Conservation (phyloP, 2,888 invertebrate genomes). For the Flexamia atlantica region DNA sequence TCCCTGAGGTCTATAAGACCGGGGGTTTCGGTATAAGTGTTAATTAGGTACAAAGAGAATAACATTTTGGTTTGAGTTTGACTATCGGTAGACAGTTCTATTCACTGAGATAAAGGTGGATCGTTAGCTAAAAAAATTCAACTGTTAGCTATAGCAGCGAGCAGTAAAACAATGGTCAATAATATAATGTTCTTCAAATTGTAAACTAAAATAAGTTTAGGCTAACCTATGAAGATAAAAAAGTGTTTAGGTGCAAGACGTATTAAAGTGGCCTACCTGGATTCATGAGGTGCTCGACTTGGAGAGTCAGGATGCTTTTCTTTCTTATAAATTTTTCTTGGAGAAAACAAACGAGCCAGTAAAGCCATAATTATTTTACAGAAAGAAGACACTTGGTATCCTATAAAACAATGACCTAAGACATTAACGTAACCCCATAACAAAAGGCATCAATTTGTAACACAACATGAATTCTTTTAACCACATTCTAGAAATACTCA, state of each 20-base stretch:
- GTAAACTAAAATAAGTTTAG: too few relatives aligned
- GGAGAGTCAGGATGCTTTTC: constrained; percentile 25
- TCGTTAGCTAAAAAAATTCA: too few relatives aligned
- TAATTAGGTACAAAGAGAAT: too few relatives aligned
- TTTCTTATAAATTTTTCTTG: constrained; percentile 58
- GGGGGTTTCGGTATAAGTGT: too few relatives aligned
- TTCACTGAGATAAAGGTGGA: too few relatives aligned
- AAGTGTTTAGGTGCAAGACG: not conserved
- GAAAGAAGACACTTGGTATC: not conserved
- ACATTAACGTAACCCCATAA: constrained; percentile 23
- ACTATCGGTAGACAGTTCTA: too few relatives aligned
- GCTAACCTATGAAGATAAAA: too few relatives aligned
- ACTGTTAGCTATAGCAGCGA: too few relatives aligned
- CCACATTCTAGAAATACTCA: constrained; percentile 19
- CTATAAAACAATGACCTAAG: not conserved
- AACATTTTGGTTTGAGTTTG: too few relatives aligned
- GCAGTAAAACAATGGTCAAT: too few relatives aligned
- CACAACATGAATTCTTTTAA: constrained; percentile 42
- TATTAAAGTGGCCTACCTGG: not conserved
- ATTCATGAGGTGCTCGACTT: constrained; percentile 5
- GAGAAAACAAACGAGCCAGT: constrained; percentile 61
- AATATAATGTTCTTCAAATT: too few relatives aligned
- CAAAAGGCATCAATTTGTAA: constrained; percentile 17
- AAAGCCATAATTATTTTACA: constrained; percentile 56
- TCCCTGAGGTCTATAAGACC: too few relatives aligned